A percentile compares a stretch with the other conserved stretches of the same genome.
Evolutionary conservation across 2,113 vertebrate genomes (phyloP).

Genomic region (Myanophis thanlyinensis): DNA sequence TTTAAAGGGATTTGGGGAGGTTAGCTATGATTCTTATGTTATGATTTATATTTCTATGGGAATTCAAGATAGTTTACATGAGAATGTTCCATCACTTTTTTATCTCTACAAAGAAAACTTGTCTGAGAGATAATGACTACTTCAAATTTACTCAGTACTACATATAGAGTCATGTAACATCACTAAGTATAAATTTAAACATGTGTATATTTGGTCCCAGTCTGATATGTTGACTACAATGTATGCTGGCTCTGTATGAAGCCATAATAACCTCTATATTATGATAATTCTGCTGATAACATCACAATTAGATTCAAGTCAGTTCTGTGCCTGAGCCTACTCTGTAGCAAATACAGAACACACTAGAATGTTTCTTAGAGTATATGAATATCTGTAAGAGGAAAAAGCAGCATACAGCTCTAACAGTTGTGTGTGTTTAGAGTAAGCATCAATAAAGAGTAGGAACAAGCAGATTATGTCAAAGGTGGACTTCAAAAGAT

Average conservation of each 20-base stretch:
- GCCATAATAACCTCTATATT: background rate
- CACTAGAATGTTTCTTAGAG: background rate
- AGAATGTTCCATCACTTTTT: background rate
- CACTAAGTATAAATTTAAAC: background rate
- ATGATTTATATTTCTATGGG: background rate
- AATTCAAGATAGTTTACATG: background rate
- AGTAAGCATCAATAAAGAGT: background rate
- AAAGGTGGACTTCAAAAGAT: background rate
- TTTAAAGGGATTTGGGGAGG: background rate
- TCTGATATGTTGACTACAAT: background rate
- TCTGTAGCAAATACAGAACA: background rate
- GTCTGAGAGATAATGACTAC: background rate
- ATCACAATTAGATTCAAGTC: background rate
- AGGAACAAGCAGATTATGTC: background rate
- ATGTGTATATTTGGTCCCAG: background rate
- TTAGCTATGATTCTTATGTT: background rate
- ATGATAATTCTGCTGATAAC: background rate
- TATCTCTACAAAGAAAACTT: background rate
- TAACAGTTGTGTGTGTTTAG: background rate
- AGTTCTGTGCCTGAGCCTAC: background rate
- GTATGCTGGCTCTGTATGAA: background rate
- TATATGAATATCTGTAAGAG: background rate
- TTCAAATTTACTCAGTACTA: background rate
- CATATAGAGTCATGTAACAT: background rate
- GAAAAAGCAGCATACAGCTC: background rate